These are phyloP conservation scores for Probosciger aterrimus DNA, from an alignment of 2,113 vertebrate genomes.

Conservation along the genomic window DNA sequence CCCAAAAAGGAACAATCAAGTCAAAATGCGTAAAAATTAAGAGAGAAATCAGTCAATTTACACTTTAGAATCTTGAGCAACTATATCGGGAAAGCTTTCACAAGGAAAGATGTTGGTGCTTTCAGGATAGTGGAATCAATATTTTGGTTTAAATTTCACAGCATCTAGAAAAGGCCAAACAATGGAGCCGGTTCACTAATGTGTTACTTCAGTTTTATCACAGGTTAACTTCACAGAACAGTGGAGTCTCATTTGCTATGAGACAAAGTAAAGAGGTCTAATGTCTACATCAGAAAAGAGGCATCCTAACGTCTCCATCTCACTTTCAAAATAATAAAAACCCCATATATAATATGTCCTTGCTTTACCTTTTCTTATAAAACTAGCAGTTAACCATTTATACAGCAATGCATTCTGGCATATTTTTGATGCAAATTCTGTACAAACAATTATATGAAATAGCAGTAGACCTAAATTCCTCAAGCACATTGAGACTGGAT, in stretches of 20 bases:
- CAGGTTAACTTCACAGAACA: neutral
- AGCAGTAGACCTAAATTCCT: neutral
- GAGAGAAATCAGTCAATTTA: neutral
- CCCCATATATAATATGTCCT: rapidly evolving
- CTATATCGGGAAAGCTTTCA: neutral
- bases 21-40: neutral
- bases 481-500: neutral
- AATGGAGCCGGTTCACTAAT: neutral
- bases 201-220: neutral
- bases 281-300: neutral
- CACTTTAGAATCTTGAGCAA: neutral
- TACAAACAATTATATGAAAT: neutral
- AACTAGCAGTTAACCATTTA: neutral
- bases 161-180: neutral
- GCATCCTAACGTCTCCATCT: neutral
- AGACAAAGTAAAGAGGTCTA: neutral
- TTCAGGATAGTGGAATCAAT: neutral
- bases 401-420: neutral
- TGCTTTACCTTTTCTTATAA: neutral
- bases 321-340: neutral
- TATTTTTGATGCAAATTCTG: neutral
- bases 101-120: neutral
- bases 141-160: slow-evolving; percentile 15
- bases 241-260: neutral
- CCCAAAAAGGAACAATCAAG: neutral